A percentile compares a stretch with the other conserved stretches of the same genome.
Evolutionary conservation across 2,888 invertebrate genomes (phyloP).

Genomic region (Acrobasis repandana): DNA sequence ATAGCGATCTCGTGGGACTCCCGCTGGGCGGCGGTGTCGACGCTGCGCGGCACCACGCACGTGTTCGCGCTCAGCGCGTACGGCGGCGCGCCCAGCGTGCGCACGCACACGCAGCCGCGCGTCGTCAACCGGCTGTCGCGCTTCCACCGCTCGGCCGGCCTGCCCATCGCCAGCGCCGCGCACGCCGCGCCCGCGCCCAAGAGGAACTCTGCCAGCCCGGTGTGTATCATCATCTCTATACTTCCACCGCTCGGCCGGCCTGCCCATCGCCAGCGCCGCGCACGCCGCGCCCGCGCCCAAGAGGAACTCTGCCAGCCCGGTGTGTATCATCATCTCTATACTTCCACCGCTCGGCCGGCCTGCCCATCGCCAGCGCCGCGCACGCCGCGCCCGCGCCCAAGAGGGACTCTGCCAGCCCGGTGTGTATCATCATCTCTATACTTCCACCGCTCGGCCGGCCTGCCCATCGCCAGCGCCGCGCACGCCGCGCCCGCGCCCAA

Average conservation of each 20-base stretch:
- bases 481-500: no score
- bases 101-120: conserved; percentile 97
- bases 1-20: conserved; percentile 96
- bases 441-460: no score
- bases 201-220: conserved; percentile 36
- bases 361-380: no score
- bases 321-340: background rate
- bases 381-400: no score
- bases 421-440: no score
- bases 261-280: conserved; percentile 76
- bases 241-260: conserved; percentile 97
- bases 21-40: conserved; percentile 98
- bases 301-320: conserved; percentile 31
- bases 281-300: conserved; percentile 70
- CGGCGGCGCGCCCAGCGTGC: conserved; percentile 94
- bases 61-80: conserved; percentile 98
- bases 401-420: no score
- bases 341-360: conserved; percentile 97
- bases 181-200: conserved; percentile 70
- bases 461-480: no score
- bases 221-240: conserved; percentile 74
- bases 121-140: conserved; percentile 97
- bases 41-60: conserved; percentile 98
- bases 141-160: conserved; percentile 97
- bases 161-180: conserved; percentile 80